A percentile compares a stretch with the other conserved stretches of the same genome.
phyloP scores from a whole-genome alignment of 2,113 vertebrate species.

The Emydocephalus ijimae region DNA sequence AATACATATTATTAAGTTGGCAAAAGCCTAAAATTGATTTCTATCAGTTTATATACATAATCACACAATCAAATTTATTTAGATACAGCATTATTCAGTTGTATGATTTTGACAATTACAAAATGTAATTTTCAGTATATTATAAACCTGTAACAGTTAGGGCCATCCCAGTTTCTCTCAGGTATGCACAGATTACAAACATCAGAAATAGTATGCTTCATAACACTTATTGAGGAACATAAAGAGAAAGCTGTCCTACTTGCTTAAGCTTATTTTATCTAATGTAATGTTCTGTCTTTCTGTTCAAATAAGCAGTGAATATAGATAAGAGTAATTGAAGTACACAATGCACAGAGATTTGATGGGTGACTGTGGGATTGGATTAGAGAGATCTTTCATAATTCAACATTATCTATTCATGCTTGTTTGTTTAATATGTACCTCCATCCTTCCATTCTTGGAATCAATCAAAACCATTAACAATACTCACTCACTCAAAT shows the following conservation, averaged over 20 bases:
- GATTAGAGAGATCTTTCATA: not conserved
- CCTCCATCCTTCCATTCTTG: not conserved
- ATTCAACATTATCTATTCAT: not conserved
- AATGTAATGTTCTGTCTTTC: not conserved
- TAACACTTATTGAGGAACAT: not conserved
- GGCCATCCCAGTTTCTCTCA: not conserved
- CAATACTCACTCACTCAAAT: too few relatives aligned
- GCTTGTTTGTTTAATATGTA: not conserved
- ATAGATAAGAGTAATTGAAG: not conserved
- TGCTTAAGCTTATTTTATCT: not conserved
- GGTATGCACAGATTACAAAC: not conserved
- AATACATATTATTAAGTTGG: conserved; percentile 3
- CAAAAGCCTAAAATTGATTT: not conserved
- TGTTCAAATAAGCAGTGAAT: not conserved
- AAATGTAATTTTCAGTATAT: not conserved
- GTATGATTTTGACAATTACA: not conserved
- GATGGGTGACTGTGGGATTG: not conserved
- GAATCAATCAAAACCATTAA: not conserved
- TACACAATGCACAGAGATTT: not conserved
- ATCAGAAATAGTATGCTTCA: not conserved
- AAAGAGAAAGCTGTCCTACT: not conserved
- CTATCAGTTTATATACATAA: not conserved
- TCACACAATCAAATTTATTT: not conserved
- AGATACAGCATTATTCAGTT: not conserved
- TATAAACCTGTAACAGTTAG: not conserved